Evolutionary conservation across 2,888 invertebrate species (phyloP).

Genomic region (Seira sanloemensis): DNA sequence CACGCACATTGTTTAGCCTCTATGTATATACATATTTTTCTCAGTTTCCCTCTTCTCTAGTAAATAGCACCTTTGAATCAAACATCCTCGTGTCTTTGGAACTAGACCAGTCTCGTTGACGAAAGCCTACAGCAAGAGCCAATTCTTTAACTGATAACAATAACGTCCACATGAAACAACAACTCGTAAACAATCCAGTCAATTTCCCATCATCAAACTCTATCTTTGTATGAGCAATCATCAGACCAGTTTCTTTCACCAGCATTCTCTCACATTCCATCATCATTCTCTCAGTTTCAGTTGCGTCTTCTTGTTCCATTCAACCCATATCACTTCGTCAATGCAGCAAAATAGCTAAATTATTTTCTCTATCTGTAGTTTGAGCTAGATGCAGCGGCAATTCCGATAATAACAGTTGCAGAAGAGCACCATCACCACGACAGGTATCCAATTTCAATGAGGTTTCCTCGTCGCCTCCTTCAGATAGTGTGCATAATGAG

Average conservation of each 20-base stretch:
- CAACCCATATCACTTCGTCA: constrained; percentile 49
- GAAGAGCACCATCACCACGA: background rate
- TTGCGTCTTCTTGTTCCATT: background rate
- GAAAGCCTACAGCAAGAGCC: background rate
- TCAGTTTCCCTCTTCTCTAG: too few relatives aligned
- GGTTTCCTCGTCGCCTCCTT: background rate
- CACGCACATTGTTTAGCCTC: too few relatives aligned
- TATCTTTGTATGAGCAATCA: constrained; percentile 28
- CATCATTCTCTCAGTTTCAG: constrained; percentile 7
- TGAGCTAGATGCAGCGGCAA: background rate
- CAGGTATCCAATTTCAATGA: constrained; percentile 38
- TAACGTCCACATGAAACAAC: constrained; percentile 24
- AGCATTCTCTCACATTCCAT: constrained; percentile 49
- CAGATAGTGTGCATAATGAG: background rate
- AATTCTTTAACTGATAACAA: constrained; percentile 11
- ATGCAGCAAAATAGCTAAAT: background rate
- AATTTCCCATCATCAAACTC: background rate
- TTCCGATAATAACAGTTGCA: background rate
- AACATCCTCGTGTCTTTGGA: too few relatives aligned
- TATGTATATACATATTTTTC: too few relatives aligned
- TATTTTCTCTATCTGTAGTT: background rate
- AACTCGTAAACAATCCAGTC: background rate
- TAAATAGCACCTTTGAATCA: background rate
- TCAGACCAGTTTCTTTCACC: constrained; percentile 20
- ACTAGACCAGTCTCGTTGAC: background rate